Base-by-base conservation (phyloP, 1,140 invertebrate species). In the Tetraneura akinire region DNA sequence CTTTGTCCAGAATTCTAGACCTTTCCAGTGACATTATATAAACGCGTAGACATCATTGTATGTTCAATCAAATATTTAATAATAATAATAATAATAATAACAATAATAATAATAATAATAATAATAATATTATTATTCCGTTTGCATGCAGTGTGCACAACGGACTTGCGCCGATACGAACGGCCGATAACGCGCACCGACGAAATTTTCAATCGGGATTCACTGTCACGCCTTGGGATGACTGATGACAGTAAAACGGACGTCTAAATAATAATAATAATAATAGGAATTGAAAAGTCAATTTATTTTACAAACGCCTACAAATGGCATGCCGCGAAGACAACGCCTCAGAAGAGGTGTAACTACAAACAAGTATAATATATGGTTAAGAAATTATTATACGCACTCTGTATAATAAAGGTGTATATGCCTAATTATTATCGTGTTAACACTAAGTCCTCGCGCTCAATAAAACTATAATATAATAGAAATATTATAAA, bases 221-320 rank as follows among this genome's bases (percentile, higher is more conserved):
- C 21, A 5, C 74, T 62, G 74, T 78, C 74, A 78, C 13, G 74
- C 37, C 74, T 60, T 23, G 55, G 55, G 74, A 78, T 78, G 74
- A 78, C 74, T 78, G 74, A 78, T 78, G 74, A 47, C 57, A 8
- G 51, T 26, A 18, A 45, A 42, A 53, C 55, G 37, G 53, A 47
- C 47, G 42, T 16, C 37, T 42, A 16, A 26, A 42, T n/a, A n/a
- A n/a, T n/a, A n/a, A n/a, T n/a, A n/a, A 37, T 37, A 37, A 37
- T 37, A 37, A 37, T 37, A 78, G 37, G 53, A 62, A 78, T 78
- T 78, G 74, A 78, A 78, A 78, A 78, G 55, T 78, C 74, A 29
- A 78, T 78, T 78, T 78, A 47, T 62, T 78, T 78, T 78, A 78
- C 55, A 5, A 47, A 62, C 55, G 73, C 51, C 73, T 57, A 16